Base-by-base conservation (phyloP, 1,140 invertebrate genomes). In the Drosophila navojoa region DNA sequence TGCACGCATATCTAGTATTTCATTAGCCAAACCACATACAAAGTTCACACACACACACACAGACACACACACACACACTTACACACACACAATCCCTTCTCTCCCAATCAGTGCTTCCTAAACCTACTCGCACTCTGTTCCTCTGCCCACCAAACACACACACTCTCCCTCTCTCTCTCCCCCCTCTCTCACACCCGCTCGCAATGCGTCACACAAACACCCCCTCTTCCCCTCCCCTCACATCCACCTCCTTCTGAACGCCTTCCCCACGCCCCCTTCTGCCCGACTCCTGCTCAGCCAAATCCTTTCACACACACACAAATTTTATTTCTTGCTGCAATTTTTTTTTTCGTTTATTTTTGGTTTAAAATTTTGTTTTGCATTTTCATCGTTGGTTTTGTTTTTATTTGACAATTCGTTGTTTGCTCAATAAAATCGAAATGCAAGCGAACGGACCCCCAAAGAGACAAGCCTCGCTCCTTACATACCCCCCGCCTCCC, bases 351-450 rank as follows among this genome's bases (percentile, higher is more conserved):
- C 22, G 4, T 29, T 7, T 10, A 10, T 38, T 11, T 79, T 90
- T 79, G 80, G 76, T 45, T 74, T 68, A 67, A 67, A 69, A 68
- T 80, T 76, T 81, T 79, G 76, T 80, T 89, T 86, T 82, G 76
- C 44, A 79, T 76, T 81, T 82, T 86, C 59, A 91, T 86, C 89
- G 74, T 68, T 64, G 70, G 42, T 89, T 91, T 90, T 91, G 89
- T 91, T 82, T 91, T 90, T 89, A 86, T 91, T 91, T 85, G 81
- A 59, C 63, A 80, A 87, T 91, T 90, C 85, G 85, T 91, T 91
- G 90, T 91, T 91, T 91, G 90, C 90, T 91, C 90, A 91, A 91
- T 91, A 91, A 91, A 91, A 91, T 91, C 90, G 90, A 91, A 91
- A 89, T 91, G 82, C 82, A 71, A 69, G 57, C 49, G 22, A 22